phyloP scores from a whole-genome alignment of 2,113 vertebrate genomes.

The Catharus bicknelli region DNA sequence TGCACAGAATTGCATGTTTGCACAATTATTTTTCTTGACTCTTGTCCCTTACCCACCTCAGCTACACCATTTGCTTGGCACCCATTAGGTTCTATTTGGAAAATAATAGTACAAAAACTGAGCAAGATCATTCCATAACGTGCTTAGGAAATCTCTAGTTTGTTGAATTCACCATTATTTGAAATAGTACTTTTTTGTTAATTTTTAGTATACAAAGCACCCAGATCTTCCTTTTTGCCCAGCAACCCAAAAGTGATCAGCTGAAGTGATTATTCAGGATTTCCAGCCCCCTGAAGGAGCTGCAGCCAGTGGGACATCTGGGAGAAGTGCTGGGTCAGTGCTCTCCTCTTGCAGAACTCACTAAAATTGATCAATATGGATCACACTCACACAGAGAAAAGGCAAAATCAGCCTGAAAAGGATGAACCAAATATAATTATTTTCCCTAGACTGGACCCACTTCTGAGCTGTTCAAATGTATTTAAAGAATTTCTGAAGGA shows the following conservation, averaged over 20 bases:
- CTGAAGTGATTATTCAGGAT: background rate
- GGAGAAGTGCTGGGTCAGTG: accelerated
- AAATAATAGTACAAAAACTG: background rate
- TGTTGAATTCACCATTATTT: background rate
- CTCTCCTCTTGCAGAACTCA: background rate
- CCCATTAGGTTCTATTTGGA: background rate
- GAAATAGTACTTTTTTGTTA: background rate
- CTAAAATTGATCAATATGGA: accelerated
- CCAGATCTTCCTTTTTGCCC: background rate
- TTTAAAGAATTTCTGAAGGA: background rate
- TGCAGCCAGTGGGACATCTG: accelerated
- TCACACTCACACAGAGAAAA: background rate
- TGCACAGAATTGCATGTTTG: background rate
- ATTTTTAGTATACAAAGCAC: background rate
- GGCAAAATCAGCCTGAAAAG: background rate
- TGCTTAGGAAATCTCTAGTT: background rate
- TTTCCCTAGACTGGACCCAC: background rate
- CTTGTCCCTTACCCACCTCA: constrained; percentile 23
- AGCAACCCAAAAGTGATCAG: background rate
- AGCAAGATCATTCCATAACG: constrained; percentile 34
- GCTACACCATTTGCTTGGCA: constrained; percentile 17
- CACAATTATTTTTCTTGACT: background rate
- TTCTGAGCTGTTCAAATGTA: background rate
- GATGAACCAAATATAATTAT: background rate
- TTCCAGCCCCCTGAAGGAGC: background rate